Evolutionary conservation across 1,140 invertebrate genomes (phyloP).

Genomic region (Liolophura sinensis): DNA sequence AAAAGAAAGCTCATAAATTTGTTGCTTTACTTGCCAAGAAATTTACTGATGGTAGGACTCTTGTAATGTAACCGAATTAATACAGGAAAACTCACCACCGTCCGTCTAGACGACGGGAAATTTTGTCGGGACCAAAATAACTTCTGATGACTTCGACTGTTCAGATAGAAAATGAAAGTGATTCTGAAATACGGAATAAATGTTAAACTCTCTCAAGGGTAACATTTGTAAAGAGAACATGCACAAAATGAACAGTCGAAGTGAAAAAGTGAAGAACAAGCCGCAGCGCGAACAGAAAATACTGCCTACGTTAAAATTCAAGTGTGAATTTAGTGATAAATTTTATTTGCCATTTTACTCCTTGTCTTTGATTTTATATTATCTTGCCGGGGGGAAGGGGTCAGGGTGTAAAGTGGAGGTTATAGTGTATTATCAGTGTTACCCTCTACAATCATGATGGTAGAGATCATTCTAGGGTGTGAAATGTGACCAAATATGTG

Average conservation of each 20-base stretch:
- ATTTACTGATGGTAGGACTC: neutral
- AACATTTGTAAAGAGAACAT: neutral
- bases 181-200: neutral
- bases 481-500: too few species aligned
- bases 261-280: too few species aligned
- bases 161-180: neutral
- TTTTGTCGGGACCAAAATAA: neutral
- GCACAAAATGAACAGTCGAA: neutral
- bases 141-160: neutral
- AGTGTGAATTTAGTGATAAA: too few species aligned
- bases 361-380: too few species aligned
- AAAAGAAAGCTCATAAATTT: neutral
- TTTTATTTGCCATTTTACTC: too few species aligned
- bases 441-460: too few species aligned
- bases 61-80: neutral
- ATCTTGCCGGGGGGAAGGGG: too few species aligned
- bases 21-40: constrained; percentile 4
- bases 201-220: neutral
- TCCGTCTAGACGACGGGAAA: neutral
- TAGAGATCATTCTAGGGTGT: too few species aligned
- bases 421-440: too few species aligned
- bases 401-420: too few species aligned
- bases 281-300: too few species aligned
- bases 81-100: neutral
- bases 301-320: too few species aligned